Conservation (phyloP, 2,888 invertebrate species). For the Trachelus troglodyta region DNA sequence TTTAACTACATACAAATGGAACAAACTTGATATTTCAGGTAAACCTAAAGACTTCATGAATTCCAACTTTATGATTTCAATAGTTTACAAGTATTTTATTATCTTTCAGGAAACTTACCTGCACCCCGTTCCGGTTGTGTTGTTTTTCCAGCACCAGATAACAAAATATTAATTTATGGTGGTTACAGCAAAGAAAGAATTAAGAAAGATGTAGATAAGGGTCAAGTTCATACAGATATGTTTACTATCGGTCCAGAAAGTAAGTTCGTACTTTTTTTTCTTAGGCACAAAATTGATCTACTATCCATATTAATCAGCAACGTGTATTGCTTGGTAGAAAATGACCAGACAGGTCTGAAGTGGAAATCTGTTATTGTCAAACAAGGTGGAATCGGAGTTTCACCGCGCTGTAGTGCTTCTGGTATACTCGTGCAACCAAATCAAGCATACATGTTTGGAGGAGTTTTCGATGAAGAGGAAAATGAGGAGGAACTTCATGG, state of each 20-base stretch:
- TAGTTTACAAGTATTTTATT: not conserved
- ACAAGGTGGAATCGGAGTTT: conserved; percentile 73
- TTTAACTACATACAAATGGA: conserved; percentile 83
- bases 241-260: conserved; percentile 74
- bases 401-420: conserved; percentile 77
- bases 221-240: conserved; percentile 78
- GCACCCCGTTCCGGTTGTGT: conserved; percentile 85
- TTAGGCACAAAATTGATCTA: conserved; percentile 5
- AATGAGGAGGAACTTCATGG: conserved; percentile 83
- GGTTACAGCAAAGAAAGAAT: conserved; percentile 81
- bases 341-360: conserved; percentile 71
- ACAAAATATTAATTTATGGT: conserved; percentile 78
- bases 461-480: conserved; percentile 86
- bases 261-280: conserved; percentile 60
- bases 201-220: conserved; percentile 81
- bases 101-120: conserved; percentile 73
- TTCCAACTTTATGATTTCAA: conserved; percentile 13
- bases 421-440: conserved; percentile 74
- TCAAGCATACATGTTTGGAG: conserved; percentile 86
- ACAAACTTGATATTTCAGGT: conserved; percentile 71
- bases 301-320: not conserved
- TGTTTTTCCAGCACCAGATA: conserved; percentile 74
- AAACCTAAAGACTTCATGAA: conserved; percentile 15
- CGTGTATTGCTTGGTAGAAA: conserved; percentile 65
- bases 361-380: conserved; percentile 81